Conservation (phyloP, 2,113 vertebrate species). For the Puma concolor region DNA sequence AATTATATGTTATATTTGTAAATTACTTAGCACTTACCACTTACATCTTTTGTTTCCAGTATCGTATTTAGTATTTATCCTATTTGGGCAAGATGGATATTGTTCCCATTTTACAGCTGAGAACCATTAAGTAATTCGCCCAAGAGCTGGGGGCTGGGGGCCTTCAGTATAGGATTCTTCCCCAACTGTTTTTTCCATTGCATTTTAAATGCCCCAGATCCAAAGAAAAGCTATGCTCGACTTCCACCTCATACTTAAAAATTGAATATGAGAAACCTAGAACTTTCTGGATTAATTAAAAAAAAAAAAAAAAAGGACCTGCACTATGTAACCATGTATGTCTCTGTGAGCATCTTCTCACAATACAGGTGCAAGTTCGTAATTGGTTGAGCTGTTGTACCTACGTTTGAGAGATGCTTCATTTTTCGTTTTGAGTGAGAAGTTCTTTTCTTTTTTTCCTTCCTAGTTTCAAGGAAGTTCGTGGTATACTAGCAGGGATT, state of each 20-base stretch:
- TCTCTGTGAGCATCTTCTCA: not conserved
- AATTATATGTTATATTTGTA: constrained; percentile 3
- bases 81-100: not conserved
- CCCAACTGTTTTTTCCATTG: not conserved
- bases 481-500: not conserved
- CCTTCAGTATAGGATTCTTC: not conserved
- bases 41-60: not conserved
- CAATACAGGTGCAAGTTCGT: not conserved
- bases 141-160: not conserved
- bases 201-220: not conserved
- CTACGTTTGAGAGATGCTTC: not conserved
- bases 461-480: constrained; percentile 12
- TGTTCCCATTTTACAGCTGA: constrained; percentile 38
- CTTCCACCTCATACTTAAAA: not conserved
- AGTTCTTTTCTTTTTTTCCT: not conserved
- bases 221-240: not conserved
- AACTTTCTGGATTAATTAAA: not conserved
- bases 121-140: not conserved
- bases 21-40: not conserved
- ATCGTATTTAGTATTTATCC: constrained; percentile 42
- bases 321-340: not conserved
- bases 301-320: not conserved
- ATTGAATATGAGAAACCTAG: not conserved
- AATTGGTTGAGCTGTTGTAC: not conserved
- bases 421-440: not conserved